Conservation (phyloP, 2,797 vertebrate genomes). For the Monodelphis domestica region DNA sequence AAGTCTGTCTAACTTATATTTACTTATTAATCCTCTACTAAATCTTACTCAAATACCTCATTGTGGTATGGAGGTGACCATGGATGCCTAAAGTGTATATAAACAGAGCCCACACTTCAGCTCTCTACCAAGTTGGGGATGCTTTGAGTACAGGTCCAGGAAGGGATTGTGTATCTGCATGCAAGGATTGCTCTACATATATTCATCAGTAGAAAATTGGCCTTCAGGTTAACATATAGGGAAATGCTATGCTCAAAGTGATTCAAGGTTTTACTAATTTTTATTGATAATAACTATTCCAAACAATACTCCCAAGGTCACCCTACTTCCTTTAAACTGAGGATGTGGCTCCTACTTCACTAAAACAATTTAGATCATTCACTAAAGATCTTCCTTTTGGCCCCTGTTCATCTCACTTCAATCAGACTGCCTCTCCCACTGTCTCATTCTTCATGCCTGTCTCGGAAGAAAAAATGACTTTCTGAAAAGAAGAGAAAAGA, state of each 20-base stretch:
- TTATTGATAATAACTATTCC: neutral
- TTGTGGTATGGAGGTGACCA: neutral
- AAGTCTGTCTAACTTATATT: neutral
- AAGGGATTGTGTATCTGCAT: neutral
- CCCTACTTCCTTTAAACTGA: neutral
- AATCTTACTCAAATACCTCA: too few species aligned
- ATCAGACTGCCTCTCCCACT: neutral
- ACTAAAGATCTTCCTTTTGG: neutral
- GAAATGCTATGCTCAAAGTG: conserved; percentile 17
- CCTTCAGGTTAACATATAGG: neutral
- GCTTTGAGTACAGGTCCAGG: neutral
- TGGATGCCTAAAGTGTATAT: neutral
- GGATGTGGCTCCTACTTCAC: neutral
- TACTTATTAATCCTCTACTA: neutral
- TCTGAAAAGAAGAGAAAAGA: too few species aligned
- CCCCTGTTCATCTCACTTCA: neutral
- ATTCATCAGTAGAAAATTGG: neutral
- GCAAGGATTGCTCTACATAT: neutral
- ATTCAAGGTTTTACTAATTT: neutral
- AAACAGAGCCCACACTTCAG: neutral
- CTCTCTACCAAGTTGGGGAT: neutral
- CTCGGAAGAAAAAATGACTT: neutral
- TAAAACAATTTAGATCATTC: neutral
- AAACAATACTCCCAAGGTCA: too few species aligned
- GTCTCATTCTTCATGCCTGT: neutral